phyloP scores from a whole-genome alignment of 2,113 vertebrate genomes.

The Zosterops lateralis region DNA sequence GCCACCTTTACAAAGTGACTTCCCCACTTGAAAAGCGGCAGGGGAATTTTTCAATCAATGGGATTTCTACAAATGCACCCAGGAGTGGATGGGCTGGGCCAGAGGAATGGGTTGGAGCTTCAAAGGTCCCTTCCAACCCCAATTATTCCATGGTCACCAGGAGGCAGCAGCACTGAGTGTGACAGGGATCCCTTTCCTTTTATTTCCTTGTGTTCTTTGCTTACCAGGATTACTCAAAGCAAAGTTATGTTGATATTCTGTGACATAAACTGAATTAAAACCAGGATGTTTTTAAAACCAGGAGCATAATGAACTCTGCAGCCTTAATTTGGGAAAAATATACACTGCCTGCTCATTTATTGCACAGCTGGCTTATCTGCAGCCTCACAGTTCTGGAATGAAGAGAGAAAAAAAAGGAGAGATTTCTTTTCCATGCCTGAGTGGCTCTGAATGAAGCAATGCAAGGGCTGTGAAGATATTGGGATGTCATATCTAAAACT shows the following conservation, averaged over 20 bases:
- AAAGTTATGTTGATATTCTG: not conserved
- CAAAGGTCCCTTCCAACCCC: not conserved
- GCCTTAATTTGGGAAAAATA: not conserved
- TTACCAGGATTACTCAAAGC: not conserved
- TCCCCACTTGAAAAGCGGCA: fast-evolving
- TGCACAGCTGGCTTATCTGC: not conserved
- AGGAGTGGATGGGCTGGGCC: not conserved
- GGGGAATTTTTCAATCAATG: not conserved
- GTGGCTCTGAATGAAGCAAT: not conserved
- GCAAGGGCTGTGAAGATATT: not conserved
- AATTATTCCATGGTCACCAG: not conserved
- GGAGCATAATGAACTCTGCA: not conserved
- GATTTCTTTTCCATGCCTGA: not conserved
- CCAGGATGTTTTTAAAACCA: not conserved
- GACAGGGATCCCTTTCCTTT: too few species aligned
- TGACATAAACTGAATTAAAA: not conserved
- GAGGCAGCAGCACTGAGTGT: fast-evolving
- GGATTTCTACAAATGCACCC: not conserved
- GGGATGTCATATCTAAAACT: fast-evolving
- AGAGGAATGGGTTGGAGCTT: not conserved
- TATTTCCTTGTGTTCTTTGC: not conserved
- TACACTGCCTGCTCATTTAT: fast-evolving
- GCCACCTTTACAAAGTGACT: not conserved
- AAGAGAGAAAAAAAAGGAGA: fast-evolving
- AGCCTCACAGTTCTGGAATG: not conserved